Base-by-base conservation (phyloP, 2,888 invertebrate species). In the Oscheius sp. region DNA sequence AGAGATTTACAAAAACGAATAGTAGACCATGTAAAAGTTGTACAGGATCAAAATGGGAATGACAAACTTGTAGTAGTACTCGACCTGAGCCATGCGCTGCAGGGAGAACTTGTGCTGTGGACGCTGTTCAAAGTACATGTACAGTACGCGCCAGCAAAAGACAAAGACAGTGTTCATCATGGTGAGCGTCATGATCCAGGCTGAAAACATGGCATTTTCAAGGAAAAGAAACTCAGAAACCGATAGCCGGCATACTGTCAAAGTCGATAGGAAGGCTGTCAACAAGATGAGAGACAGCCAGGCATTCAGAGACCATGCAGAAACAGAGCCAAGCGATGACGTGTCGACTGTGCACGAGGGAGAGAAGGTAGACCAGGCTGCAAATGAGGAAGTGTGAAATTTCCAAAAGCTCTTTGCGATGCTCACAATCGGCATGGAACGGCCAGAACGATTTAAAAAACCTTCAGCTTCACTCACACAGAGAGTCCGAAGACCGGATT, bases 221-320 rank as follows among this genome's bases (percentile, higher is more conserved):
- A 48, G 29, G 21, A 48, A 48, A n/a, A 21, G 29, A 0, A 11
- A 47, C 62, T 29, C 29, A 42, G 42, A 42, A 42, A 63, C 63
- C 63, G 4, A 63, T 48, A 48, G 47, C 21, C 10, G 63, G 63
- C 63, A 63, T 47, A 48, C 32, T 63, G 50, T 63, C 63, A 48
- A 47, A 63, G 21, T 63, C 63, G 63, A 63, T n/a, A 32, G 63
- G 63, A n/a, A 63, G 63, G n/a, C 21, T n/a, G n/a, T 63, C 63
- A 10, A 29, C 21, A 7, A 63, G 47, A 29, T 63, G 29, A 10
- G 13, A 21, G 63, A 47, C n/a, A 32, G 48, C 48, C 2, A 63
- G 63, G n/a, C 47, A n/a, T 63, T 63, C 47, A 4, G 29, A 47
- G 2, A 63, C 21, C 48, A 48, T 48, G 63, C 29, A 5, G 21